Conservation (phyloP, 2,113 vertebrate genomes). For the Labeo rohita region DNA sequence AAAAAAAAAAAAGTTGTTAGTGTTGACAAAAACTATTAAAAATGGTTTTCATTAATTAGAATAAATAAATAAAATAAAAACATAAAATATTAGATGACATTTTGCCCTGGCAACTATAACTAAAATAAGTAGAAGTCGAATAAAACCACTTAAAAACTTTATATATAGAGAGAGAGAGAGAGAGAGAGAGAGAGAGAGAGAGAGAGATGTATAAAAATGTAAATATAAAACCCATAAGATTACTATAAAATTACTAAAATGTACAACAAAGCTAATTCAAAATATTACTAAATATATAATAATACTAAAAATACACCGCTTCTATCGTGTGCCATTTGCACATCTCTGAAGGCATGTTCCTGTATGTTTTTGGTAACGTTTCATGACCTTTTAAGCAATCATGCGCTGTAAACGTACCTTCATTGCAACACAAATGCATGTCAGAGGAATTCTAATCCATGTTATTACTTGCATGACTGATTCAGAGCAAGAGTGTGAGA, state of each 20-base stretch:
- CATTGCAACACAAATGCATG: constrained; percentile 6
- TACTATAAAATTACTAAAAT: too few relatives aligned
- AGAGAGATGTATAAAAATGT: too few relatives aligned
- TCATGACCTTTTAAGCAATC: constrained; percentile 12
- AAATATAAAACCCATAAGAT: too few relatives aligned
- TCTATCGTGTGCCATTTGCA: not conserved
- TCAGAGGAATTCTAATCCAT: constrained; percentile 38
- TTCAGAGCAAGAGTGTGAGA: constrained; percentile 6
- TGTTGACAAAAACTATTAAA: too few relatives aligned
- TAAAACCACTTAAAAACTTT: too few relatives aligned
- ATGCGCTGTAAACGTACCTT: not conserved
- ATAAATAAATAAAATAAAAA: too few relatives aligned
- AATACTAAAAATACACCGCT: not conserved
- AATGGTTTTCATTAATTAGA: too few relatives aligned
- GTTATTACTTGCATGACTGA: constrained; percentile 35
- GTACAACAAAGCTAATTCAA: too few relatives aligned
- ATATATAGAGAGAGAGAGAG: too few relatives aligned
- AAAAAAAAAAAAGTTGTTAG: too few relatives aligned
- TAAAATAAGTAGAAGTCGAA: too few relatives aligned
- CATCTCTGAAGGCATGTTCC: constrained; percentile 8
- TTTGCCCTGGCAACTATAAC: not conserved
- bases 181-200: too few relatives aligned
- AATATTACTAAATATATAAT: not conserved
- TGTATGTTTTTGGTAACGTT: not conserved
- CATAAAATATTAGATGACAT: not conserved